Evolutionary conservation across 1,140 invertebrate genomes (phyloP), one percentile per base, ranked within the genome.

Genomic region (Brachionus rotundiformis): DNA sequence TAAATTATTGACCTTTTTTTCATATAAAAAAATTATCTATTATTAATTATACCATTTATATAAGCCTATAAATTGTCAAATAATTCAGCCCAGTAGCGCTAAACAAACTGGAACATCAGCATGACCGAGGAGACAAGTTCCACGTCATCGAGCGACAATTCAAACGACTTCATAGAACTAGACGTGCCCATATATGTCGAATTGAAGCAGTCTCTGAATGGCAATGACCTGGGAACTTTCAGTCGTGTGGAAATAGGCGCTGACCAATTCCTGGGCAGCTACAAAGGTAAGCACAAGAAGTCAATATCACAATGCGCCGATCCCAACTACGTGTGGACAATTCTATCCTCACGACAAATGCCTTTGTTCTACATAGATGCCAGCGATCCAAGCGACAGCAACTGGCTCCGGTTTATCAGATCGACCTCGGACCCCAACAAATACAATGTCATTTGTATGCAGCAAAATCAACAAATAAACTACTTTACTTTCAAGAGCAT

Each of bases 381-480:
- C 19, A 83, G 79, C 39, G 65, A 84, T 41, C 79, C 47, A 3
- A 73, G 36, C 8, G 81, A 83, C 23, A 79, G 54, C 27, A 84
- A 84, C 76, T 84, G 83, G 83, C 81, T 84, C 61, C 33, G 83
- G 16, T 82, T 83, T 71, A 82, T 84, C 23, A 71, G 83, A 8
- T 83, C 82, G 16, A 83, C 83, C 4, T 16, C 61, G 13, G 82
- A 82, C 44, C 73, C 75, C 36, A 81, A 82, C 25, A 82, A 84
- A 39, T 83, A 84, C 59, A 84, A 84, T 31, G 83, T 84, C 33
- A 82, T 84, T 10, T 84, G 82, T 36, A 82, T 83, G 73, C 83
- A 84, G 65, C 82, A 83, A 61, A 83, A 82, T 68, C 76, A 82
- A 16, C 82, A 84, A 47, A 83, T 84, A 16, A 82, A 81, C 65